Conservation (phyloP, 37 sponge, comb jelly and placozoan species). For the Aplysina aerophoba region DNA sequence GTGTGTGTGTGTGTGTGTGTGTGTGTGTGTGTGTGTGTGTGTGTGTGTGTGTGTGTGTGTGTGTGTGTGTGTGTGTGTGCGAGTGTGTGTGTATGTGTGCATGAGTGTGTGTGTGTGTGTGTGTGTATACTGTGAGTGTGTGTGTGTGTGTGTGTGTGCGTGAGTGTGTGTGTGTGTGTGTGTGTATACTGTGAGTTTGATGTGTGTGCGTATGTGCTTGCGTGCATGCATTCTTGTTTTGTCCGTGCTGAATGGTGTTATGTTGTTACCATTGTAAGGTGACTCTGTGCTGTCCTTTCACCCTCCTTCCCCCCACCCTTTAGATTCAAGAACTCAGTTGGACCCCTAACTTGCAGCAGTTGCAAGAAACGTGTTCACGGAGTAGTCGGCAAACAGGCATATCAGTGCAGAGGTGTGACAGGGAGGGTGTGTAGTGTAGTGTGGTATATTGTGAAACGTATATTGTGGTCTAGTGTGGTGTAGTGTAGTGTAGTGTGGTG, state of each 20-base stretch:
- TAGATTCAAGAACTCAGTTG: conserved; percentile 29
- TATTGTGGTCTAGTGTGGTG: too few relatives aligned
- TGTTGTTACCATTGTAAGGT: not conserved
- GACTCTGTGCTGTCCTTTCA: not conserved
- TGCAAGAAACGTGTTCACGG: conserved; percentile 30
- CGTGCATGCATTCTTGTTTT: not conserved
- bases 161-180: not conserved
- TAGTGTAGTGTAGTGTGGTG: too few relatives aligned
- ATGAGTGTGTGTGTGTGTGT: too few relatives aligned
- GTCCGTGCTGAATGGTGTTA: not conserved
- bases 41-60: conserved; percentile 1
- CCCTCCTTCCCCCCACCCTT: not conserved
- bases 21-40: conserved; percentile 12
- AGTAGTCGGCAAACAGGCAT: conserved; percentile 25
- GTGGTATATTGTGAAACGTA: too few relatives aligned
- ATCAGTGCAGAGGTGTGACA: conserved; percentile 25
- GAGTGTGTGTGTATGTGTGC: too few relatives aligned
- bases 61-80: too few relatives aligned
- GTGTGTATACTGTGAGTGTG: too few relatives aligned
- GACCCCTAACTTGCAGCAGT: conserved; percentile 9
- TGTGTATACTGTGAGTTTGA: conserved; percentile 4
- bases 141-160: not conserved
- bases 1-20: conserved; percentile 30
- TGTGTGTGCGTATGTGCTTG: not conserved
- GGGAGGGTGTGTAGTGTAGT: not conserved